Evolutionary conservation across 2,888 invertebrate genomes (phyloP), one percentile per base, ranked within the genome.

Genomic region (Lasius fuliginosus): DNA sequence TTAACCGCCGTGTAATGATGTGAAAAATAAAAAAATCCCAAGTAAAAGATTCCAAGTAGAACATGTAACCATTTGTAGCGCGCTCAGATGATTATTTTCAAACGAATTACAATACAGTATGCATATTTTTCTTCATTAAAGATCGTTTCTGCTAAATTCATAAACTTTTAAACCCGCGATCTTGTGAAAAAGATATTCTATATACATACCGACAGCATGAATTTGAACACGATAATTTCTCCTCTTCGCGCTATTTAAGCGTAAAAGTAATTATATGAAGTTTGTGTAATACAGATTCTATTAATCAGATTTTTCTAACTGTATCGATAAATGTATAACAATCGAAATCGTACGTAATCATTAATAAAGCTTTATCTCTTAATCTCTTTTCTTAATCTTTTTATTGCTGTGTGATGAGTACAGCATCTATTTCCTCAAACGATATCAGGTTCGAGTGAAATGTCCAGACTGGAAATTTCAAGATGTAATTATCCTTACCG

Each of bases 401-500:
- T 49, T n/a, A 65, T 11, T 12, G 33, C 33, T 36, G 5, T 8
- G 11, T 60, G 60, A 74, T 30, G 3, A 74, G 18, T 62, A 30
- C 9, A 18, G 0, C 27, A 42, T 74, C 42, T 64, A 30, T 3
- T 42, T 33, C 2, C 12, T 64, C 42, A 65, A 76, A 33, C 49
- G 49, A 67, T 76, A 49, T 23, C 33, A 75, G 6, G 3, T 65
- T 15, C 36, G 27, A 40, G 12, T 27, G 3, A 76, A 76, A 68
- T 33, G 11, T 15, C 18, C 15, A 53, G 9, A 71, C 5, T 12
- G 33, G 23, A 85, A 58, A 40, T 40, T 53, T 15, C 12, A 60
- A 30, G 6, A 62, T 76, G 40, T 68, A 68, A 76, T 76, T 76
- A 40, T 86, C 49, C 96, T 97, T 95, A 99, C 99, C 95, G 98